Conservation (phyloP, 2,113 vertebrate genomes). For the Carollia perspicillata region DNA sequence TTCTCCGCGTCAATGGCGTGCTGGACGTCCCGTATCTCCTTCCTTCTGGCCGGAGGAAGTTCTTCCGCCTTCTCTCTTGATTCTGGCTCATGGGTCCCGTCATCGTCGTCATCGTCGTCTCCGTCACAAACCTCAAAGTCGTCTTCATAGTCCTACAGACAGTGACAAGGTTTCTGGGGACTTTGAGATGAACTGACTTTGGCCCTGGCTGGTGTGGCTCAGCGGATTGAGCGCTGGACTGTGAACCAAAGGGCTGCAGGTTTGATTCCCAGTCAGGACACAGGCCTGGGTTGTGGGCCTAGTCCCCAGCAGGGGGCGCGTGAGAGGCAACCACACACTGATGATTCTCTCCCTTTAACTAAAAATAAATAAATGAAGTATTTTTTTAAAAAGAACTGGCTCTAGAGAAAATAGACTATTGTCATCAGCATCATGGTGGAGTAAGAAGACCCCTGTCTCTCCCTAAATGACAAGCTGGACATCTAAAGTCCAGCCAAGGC, state of each 20-base stretch:
- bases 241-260: too few relatives aligned
- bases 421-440: background rate
- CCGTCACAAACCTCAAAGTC: slow-evolving; percentile 92
- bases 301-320: too few relatives aligned
- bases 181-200: background rate
- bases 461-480: too few relatives aligned
- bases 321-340: too few relatives aligned
- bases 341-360: too few relatives aligned
- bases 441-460: background rate
- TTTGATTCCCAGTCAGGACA: too few relatives aligned
- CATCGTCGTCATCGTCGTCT: slow-evolving; percentile 67
- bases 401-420: too few relatives aligned
- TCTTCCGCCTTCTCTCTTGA: slow-evolving; percentile 60
- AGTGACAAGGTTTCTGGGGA: background rate
- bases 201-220: too few relatives aligned
- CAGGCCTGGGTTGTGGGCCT: too few relatives aligned
- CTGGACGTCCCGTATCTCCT: slow-evolving; percentile 90
- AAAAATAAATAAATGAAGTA: too few relatives aligned
- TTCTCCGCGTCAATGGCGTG: slow-evolving; percentile 94
- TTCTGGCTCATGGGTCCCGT: background rate
- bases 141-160: slow-evolving; percentile 92
- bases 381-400: too few relatives aligned
- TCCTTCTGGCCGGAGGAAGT: slow-evolving; percentile 72
- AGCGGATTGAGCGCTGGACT: too few relatives aligned
- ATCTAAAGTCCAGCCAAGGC: background rate